phyloP scores from a whole-genome alignment of 1,140 invertebrate genomes.

The Microplitis mediator region DNA sequence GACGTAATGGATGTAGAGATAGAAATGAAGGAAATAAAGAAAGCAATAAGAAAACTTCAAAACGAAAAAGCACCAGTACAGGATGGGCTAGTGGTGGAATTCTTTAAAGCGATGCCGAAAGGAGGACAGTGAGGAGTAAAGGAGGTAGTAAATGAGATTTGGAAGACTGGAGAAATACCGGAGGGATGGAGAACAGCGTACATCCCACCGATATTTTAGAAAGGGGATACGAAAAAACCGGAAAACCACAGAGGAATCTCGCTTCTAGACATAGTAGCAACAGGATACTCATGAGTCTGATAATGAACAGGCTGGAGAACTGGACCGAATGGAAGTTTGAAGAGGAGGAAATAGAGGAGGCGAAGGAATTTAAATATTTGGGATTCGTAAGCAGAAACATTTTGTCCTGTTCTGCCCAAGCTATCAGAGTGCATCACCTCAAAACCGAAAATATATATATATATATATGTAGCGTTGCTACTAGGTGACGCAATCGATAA shows the following conservation, averaged over 20 bases:
- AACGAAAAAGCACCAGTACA: background rate
- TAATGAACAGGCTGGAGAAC: background rate
- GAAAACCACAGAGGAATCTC: background rate
- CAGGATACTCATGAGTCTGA: background rate
- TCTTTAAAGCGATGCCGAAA: background rate
- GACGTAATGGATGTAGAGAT: too few relatives aligned
- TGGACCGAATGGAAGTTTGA: background rate
- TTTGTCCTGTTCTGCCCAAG: too few relatives aligned
- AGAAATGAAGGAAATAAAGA: background rate
- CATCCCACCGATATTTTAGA: background rate
- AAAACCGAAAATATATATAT: too few relatives aligned
- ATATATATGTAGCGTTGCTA: too few relatives aligned
- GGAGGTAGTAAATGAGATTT: background rate
- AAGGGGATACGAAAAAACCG: background rate
- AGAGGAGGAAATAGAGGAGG: background rate
- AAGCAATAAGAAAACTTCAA: too few relatives aligned
- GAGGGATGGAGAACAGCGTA: background rate
- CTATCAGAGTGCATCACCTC: too few relatives aligned
- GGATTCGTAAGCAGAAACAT: too few relatives aligned
- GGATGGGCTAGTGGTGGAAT: background rate
- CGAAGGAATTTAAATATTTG: too few relatives aligned
- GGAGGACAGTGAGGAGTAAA: background rate
- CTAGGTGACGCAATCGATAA: too few relatives aligned
- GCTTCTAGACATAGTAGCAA: background rate
- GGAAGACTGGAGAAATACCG: background rate